Conservation (phyloP, 2,113 vertebrate species). For the Suricata suricatta region DNA sequence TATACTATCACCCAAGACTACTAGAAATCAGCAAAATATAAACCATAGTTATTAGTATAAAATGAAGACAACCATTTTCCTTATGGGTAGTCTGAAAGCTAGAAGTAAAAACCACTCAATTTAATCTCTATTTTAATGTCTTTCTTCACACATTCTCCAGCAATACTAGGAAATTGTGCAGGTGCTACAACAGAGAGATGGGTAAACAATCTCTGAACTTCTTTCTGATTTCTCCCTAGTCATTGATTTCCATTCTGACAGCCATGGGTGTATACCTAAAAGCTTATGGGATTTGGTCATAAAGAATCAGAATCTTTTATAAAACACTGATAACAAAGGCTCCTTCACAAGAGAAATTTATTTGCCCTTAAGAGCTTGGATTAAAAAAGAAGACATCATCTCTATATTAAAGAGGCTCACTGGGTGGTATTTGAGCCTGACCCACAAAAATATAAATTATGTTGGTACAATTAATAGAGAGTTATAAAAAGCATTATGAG, state of each 20-base stretch:
- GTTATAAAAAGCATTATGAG: not conserved
- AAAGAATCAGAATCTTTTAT: conserved; percentile 22
- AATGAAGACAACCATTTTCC: not conserved
- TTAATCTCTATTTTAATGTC: not conserved
- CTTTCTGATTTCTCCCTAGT: not conserved
- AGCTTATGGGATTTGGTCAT: conserved; percentile 4
- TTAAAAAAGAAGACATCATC: not conserved
- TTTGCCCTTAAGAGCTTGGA: not conserved
- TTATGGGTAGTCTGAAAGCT: not conserved
- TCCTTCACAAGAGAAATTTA: conserved; percentile 14
- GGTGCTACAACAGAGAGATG: not conserved
- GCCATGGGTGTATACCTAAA: not conserved
- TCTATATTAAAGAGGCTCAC: not conserved
- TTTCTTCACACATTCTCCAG: not conserved
- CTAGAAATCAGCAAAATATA: conserved; percentile 1
- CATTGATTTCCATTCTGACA: conserved; percentile 1
- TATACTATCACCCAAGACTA: not conserved
- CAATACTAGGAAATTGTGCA: conserved; percentile 4
- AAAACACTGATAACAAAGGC: not conserved
- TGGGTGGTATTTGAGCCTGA: not conserved
- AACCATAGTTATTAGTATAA: conserved; percentile 3
- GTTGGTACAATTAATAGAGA: not conserved
- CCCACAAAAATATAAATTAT: not conserved
- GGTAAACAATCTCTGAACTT: conserved; percentile 6
- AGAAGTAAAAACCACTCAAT: not conserved